A percentile compares a stretch with the other conserved stretches of the same genome.
phyloP scores from a whole-genome alignment of 2,113 vertebrate genomes.

The Oreochromis tanganicae region DNA sequence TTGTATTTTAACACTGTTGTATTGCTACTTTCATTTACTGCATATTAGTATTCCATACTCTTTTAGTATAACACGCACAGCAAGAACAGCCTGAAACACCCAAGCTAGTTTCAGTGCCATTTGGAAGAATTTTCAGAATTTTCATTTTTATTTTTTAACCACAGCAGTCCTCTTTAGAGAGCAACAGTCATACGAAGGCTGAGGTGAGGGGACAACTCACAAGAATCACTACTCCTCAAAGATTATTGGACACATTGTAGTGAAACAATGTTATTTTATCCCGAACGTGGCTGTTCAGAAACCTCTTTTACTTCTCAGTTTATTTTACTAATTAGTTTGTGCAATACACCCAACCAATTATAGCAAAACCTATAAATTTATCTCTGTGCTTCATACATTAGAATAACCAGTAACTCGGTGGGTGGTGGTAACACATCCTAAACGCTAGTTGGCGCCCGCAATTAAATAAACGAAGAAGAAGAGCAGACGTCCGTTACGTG shows the following conservation, averaged over 20 bases:
- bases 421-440: background rate
- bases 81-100: background rate
- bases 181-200: background rate
- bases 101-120: background rate
- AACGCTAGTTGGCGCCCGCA: background rate
- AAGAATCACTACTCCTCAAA: background rate
- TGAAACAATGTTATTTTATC: background rate
- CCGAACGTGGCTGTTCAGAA: background rate
- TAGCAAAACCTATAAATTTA: fast-evolving
- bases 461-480: background rate
- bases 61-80: background rate
- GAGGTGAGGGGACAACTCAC: background rate
- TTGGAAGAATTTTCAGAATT: background rate
- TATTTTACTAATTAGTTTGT: background rate
- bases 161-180: background rate
- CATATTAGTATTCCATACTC: background rate
- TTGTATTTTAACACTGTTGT: background rate
- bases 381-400: background rate
- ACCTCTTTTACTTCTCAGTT: background rate
- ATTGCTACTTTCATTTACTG: background rate
- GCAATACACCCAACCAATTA: background rate
- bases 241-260: background rate
- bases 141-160: background rate
- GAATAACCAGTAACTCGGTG: fast-evolving
- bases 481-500: background rate